Evolutionary conservation across 2,113 vertebrate species (phyloP).

Genomic region (Aptenodytes forsteri): DNA sequence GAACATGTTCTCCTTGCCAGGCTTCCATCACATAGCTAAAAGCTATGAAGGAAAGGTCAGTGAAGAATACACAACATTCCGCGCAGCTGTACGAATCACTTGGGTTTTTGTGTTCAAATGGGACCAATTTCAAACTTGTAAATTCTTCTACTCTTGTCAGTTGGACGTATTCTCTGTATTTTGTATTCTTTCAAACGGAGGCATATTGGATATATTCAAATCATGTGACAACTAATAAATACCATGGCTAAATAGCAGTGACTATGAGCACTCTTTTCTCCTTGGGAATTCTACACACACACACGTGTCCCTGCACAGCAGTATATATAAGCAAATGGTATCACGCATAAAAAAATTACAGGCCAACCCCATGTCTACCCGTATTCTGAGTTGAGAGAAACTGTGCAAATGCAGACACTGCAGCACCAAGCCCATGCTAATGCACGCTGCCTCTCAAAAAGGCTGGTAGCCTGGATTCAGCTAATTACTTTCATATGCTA

Average conservation of each 20-base stretch:
- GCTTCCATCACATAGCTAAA: neutral
- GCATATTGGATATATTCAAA: neutral
- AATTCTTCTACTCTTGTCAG: neutral
- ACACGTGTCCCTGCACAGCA: neutral
- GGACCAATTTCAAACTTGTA: neutral
- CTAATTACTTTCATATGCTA: neutral
- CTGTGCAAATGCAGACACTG: neutral
- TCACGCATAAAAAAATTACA: neutral
- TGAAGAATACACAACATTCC: neutral
- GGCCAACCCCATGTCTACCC: neutral
- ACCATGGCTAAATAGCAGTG: neutral
- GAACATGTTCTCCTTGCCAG: fast-evolving
- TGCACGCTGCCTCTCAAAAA: neutral
- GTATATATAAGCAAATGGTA: neutral
- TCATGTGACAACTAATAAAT: neutral
- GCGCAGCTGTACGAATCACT: neutral
- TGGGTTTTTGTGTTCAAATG: neutral
- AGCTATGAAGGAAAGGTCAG: neutral
- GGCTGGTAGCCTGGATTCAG: neutral
- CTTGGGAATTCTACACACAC: neutral
- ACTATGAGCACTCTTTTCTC: neutral
- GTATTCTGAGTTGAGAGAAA: neutral
- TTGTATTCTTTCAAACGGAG: neutral
- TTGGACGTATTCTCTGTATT: neutral
- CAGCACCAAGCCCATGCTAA: neutral